Base-by-base conservation (phyloP, 2,797 vertebrate species). In the Esox lucius region DNA sequence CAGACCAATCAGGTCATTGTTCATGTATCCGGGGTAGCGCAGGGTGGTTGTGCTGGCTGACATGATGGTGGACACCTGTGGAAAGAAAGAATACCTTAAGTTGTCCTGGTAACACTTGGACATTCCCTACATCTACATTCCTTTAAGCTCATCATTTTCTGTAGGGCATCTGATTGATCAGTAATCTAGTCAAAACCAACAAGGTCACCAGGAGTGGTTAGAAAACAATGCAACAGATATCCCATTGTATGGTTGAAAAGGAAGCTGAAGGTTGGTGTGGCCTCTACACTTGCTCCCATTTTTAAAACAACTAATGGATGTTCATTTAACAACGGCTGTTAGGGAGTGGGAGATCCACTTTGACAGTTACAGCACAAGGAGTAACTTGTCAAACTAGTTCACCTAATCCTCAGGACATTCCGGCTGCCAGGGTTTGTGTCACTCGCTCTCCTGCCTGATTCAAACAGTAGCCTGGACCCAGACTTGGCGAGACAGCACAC, bases 31-130 rank as follows among this genome's bases (percentile, higher is more conserved):
- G 0, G 97, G 97, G 70, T 98, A 98, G 74, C 96, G 94, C 81
- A 98, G 94, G 0, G 97, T 98, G 77, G 97, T 98, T 51, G 97
- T 99, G 90, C 97, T 99, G 76, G 97, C 96, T 33, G 96, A 98
- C 97, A 99, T 98, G 87, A 98, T 99, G 81, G 97, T 99, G 80
- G 97, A 99, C 56, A 99, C 97, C 97, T 99, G 88, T 1, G 78
- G 28, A 35, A n/a, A 42, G 42, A 31, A 73, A 78, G 22, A 16
- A 33, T 35, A 9, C 0, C 19, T 74, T 72, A 0, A 64, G 13
- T 71, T 64, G 76, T 66, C 26, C 31, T 31, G 28, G 28, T 28
- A 65, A 65, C 26, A 16, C 1, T 28, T 16, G 26, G 17, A 6
- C 1, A 15, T 53, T 49, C n/a, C 2, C 33, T 2, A 33, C 33